Percentiles rank a stretch among this genome's conserved stretches.
Conservation (phyloP, 2,797 vertebrate genomes). For the Caiman crocodilus region DNA sequence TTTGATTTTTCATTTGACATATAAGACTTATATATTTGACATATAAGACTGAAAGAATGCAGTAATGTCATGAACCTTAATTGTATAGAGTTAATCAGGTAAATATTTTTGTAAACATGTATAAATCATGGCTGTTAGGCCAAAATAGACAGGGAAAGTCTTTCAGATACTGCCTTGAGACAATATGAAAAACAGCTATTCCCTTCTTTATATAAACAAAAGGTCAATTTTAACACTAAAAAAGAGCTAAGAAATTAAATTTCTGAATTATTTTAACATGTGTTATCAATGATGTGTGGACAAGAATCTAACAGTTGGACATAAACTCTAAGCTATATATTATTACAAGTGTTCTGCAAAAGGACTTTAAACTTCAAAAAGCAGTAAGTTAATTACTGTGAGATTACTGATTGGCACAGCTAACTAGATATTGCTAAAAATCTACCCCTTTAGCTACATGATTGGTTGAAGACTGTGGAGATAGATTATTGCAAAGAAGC, state of each 20-base stretch:
- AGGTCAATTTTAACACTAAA: neutral
- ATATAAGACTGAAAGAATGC: neutral
- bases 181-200: neutral
- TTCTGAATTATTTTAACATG: neutral
- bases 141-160: neutral
- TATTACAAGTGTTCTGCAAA: neutral
- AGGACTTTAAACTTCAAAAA: neutral
- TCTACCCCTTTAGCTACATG: neutral
- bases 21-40: too few species aligned
- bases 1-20: neutral
- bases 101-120: neutral
- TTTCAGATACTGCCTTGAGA: conserved; percentile 1
- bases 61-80: fast-evolving
- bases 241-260: neutral
- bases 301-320: fast-evolving
- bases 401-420: neutral
- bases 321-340: neutral
- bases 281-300: neutral
- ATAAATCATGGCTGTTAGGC: neutral
- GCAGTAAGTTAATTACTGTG: neutral
- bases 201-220: neutral
- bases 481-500: neutral
- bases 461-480: neutral
- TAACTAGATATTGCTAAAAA: neutral
- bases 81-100: neutral